Conservation (phyloP, 2,113 vertebrate species). For the Scytalopus superciliaris region DNA sequence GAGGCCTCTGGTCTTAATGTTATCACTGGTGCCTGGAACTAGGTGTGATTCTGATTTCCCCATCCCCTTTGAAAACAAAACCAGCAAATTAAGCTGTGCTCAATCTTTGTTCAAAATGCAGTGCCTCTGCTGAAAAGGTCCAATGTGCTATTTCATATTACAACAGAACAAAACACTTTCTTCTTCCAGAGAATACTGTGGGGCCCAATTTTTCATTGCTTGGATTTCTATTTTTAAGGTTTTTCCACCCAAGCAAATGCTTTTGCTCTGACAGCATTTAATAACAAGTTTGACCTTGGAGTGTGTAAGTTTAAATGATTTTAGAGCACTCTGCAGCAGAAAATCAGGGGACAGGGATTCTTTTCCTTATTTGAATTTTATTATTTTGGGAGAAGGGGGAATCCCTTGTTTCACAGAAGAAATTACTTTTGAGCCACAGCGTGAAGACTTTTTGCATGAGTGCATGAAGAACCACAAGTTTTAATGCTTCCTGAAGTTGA, state of each 20-base stretch:
- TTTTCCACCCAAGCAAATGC: background rate
- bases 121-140: background rate
- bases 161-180: background rate
- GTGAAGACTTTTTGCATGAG: conserved; percentile 21
- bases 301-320: conserved; percentile 21
- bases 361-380: conserved; percentile 53
- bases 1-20: background rate
- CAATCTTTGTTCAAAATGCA: background rate
- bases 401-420: conserved; percentile 43
- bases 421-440: conserved; percentile 43
- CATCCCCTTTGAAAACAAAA: no score
- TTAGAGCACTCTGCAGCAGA: background rate
- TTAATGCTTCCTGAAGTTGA: background rate
- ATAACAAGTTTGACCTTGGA: conserved; percentile 55
- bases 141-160: background rate
- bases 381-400: conserved; percentile 54
- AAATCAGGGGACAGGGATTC: conserved; percentile 43
- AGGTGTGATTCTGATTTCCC: background rate
- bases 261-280: conserved; percentile 44
- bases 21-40: background rate
- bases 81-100: no score
- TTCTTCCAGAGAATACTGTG: background rate
- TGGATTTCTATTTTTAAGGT: background rate
- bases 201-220: background rate
- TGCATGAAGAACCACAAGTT: background rate